Conservation (phyloP, 2,113 vertebrate species). For the Podarcis muralis region DNA sequence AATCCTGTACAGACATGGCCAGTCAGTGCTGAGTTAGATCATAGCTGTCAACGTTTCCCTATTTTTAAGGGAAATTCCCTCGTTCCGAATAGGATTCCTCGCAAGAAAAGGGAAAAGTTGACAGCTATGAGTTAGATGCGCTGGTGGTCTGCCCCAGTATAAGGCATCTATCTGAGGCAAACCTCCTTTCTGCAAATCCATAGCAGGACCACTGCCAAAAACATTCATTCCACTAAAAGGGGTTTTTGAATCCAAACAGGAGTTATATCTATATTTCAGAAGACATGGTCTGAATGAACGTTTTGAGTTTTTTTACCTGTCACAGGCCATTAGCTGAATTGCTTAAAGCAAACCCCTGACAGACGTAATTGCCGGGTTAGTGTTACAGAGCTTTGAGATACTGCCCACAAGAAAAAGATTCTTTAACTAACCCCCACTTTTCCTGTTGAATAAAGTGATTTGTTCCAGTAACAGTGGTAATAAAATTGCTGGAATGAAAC, state of each 20-base stretch:
- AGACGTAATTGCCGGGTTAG: conserved; percentile 74
- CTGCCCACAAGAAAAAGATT: conserved; percentile 74
- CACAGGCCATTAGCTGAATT: conserved; percentile 80
- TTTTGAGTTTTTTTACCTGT: conserved; percentile 69
- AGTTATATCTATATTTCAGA: conserved; percentile 58
- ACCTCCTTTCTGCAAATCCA: conserved; percentile 39
- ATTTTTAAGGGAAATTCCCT: no score
- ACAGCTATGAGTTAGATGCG: no score
- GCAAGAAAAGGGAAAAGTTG: no score
- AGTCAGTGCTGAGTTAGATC: no score
- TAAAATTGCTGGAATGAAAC: conserved; percentile 86
- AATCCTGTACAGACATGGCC: no score
- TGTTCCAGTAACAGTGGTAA: conserved; percentile 84
- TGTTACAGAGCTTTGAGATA: conserved; percentile 74
- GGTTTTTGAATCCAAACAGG: conserved; percentile 54
- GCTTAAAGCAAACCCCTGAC: conserved; percentile 77
- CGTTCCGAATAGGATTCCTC: no score
- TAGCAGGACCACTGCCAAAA: conserved; percentile 59
- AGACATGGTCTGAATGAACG: conserved; percentile 64
- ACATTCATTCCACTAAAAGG: conserved; percentile 65
- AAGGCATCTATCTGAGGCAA: not conserved
- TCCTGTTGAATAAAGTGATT: conserved; percentile 84
- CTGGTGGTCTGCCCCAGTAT: no score
- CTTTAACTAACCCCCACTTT: conserved; percentile 73
- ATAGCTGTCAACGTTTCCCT: no score